Conservation (phyloP, 2,797 vertebrate genomes). For the Anguilla pacifica region DNA sequence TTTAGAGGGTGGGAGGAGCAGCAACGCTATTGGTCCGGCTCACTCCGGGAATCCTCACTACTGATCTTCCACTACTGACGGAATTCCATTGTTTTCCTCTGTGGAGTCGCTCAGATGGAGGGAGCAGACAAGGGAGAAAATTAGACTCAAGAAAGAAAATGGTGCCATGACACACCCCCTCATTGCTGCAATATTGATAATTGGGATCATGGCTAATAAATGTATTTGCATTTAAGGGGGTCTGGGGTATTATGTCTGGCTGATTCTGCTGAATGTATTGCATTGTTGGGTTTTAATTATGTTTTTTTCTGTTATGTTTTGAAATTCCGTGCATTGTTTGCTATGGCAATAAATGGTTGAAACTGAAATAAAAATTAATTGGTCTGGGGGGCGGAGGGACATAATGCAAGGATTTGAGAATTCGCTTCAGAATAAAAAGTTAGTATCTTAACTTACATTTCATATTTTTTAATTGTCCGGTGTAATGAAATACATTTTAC, state of each 20-base stretch:
- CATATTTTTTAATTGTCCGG: background rate
- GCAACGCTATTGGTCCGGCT: background rate
- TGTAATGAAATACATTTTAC: background rate
- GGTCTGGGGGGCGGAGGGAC: no score
- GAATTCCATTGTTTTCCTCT: slow-evolving; percentile 53
- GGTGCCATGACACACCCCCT: background rate
- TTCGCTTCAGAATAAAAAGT: background rate
- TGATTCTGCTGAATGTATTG: no score
- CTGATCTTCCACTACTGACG: slow-evolving; percentile 29
- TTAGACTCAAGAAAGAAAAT: background rate
- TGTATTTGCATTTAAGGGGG: no score
- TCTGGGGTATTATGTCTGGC: no score
- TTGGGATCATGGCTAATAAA: no score
- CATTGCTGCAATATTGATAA: no score
- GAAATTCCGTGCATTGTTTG: no score
- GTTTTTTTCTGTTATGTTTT: no score
- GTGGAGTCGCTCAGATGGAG: background rate
- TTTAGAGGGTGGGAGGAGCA: background rate
- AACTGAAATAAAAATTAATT: background rate
- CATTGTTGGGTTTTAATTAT: no score
- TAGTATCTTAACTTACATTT: no score
- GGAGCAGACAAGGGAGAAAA: background rate
- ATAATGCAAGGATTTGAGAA: background rate
- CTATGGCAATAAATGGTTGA: no score
- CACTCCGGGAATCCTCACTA: background rate